phyloP scores from a whole-genome alignment of 2,113 vertebrate species.

The Lepus americanus region DNA sequence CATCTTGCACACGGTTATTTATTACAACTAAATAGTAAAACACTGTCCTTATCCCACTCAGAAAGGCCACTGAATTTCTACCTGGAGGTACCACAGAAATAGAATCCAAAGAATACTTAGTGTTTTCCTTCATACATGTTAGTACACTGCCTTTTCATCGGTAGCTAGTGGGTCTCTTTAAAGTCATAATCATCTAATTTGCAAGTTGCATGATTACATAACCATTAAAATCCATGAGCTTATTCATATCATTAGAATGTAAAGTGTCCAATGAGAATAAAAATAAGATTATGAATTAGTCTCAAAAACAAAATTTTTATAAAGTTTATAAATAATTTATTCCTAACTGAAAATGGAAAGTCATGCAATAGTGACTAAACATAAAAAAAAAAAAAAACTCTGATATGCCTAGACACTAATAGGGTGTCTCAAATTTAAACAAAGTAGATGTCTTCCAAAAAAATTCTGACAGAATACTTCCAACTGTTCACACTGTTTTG shows the following conservation, averaged over 20 bases:
- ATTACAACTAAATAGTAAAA: background rate
- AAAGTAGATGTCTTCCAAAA: background rate
- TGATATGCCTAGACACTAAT: background rate
- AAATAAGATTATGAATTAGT: background rate
- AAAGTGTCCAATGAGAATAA: background rate
- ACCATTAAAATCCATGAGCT: conserved; percentile 34
- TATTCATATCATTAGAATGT: conserved; percentile 39
- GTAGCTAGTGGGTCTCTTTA: background rate
- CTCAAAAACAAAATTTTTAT: background rate
- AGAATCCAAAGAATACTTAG: background rate
- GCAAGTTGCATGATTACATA: background rate
- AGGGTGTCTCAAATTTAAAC: background rate
- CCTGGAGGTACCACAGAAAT: background rate
- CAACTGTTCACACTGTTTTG: background rate
- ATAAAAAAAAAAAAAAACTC: background rate
- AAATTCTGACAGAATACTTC: background rate
- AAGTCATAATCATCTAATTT: background rate
- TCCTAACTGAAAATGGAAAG: background rate
- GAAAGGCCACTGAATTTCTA: background rate
- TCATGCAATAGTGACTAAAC: background rate
- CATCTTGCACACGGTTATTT: background rate
- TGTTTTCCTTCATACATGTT: background rate
- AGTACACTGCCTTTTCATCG: background rate
- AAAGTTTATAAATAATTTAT: conserved; percentile 23
- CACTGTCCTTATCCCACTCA: background rate